These are phyloP conservation scores for Macropis europaea DNA, from an alignment of 2,888 invertebrate species.

Conservation along the genomic window DNA sequence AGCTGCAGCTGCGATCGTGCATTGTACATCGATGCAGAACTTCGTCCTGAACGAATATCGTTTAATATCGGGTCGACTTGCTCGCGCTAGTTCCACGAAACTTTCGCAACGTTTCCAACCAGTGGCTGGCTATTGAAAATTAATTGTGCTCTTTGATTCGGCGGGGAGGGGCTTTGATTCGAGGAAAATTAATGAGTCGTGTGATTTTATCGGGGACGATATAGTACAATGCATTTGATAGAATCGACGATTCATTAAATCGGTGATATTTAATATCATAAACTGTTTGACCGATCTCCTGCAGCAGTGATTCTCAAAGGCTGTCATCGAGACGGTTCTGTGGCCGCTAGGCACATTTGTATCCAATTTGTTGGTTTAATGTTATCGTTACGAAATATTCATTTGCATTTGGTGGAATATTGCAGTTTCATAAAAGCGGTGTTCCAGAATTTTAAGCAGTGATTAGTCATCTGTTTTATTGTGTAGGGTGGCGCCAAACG, in stretches of 20 bases:
- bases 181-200: constrained; percentile 35
- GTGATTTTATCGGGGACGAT: constrained; percentile 5
- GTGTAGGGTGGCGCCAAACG: no score
- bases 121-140: constrained; percentile 25
- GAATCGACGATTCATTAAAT: constrained; percentile 22
- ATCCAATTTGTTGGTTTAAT: no score
- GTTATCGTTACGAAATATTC: no score
- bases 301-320: not conserved
- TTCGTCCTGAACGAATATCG: constrained; percentile 24
- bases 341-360: no score
- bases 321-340: not conserved
- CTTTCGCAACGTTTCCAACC: not conserved
- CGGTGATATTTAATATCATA: no score
- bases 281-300: not conserved
- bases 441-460: no score
- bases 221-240: constrained; percentile 27
- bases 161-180: not conserved
- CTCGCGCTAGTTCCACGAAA: constrained; percentile 19
- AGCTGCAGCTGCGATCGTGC: constrained; percentile 45
- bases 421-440: no score
- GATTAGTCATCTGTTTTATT: no score
- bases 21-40: not conserved
- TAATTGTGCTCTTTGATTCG: constrained; percentile 20
- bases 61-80: constrained; percentile 38
- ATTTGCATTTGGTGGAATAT: no score